Conservation (phyloP, 2,113 vertebrate species). For the Alosa alosa region DNA sequence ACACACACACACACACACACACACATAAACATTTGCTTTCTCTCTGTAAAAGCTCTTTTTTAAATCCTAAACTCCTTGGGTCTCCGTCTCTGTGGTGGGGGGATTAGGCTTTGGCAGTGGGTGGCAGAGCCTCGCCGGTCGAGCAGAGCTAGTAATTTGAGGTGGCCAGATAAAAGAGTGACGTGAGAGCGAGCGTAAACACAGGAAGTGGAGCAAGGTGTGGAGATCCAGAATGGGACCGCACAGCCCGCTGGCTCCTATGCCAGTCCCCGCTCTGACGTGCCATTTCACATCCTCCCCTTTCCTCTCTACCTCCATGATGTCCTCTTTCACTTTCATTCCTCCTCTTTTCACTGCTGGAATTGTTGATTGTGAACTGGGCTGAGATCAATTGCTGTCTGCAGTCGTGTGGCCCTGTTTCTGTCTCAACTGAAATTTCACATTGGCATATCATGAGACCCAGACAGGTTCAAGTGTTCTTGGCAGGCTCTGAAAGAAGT, state of each 20-base stretch:
- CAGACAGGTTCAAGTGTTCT: too few relatives aligned
- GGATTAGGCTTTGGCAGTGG: conserved; percentile 53
- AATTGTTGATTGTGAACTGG: too few relatives aligned
- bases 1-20: background rate
- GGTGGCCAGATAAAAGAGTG: conserved; percentile 54
- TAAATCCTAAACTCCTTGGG: conserved; percentile 31
- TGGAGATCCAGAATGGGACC: conserved; percentile 39
- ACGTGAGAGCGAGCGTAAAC: conserved; percentile 46
- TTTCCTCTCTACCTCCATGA: conserved; percentile 6
- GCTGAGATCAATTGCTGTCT: too few relatives aligned
- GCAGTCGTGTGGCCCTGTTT: too few relatives aligned
- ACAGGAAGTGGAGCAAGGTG: conserved; percentile 41
- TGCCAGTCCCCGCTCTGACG: conserved; percentile 31
- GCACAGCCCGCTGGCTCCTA: background rate
- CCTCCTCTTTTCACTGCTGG: too few relatives aligned
- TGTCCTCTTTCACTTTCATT: too few relatives aligned
- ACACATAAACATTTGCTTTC: background rate
- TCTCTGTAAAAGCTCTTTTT: too few relatives aligned
- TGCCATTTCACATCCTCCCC: background rate
- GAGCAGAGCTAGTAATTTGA: conserved; percentile 50
- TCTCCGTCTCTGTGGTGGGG: conserved; percentile 40
- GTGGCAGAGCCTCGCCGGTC: conserved; percentile 57
- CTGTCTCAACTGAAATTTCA: too few relatives aligned
- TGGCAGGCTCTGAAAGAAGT: too few relatives aligned
- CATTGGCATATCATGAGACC: too few relatives aligned